A percentile compares a stretch with the other conserved stretches of the same genome.
These are phyloP conservation scores for Musca domestica DNA, from an alignment of 1,140 invertebrate species.

Conservation along the genomic window DNA sequence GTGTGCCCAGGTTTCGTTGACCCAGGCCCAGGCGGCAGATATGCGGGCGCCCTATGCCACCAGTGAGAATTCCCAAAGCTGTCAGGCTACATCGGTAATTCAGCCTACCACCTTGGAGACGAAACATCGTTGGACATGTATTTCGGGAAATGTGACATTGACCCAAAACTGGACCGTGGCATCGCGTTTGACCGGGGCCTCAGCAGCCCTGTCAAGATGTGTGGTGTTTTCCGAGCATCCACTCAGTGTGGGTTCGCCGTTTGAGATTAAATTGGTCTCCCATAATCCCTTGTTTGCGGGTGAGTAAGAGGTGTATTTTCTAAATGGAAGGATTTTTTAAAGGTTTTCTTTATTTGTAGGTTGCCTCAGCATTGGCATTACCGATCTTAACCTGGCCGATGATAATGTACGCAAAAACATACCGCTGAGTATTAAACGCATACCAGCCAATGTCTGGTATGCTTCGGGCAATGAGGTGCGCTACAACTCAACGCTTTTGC, in stretches of 20 bases:
- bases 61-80: conserved; percentile 53
- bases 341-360: conserved; percentile 30
- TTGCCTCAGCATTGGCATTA: conserved; percentile 49
- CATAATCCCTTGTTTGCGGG: conserved; percentile 51
- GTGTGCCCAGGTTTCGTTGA: conserved; percentile 79
- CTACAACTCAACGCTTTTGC: conserved; percentile 60
- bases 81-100: conserved; percentile 51
- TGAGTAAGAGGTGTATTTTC: conserved; percentile 16
- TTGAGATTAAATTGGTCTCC: conserved; percentile 48
- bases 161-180: conserved; percentile 52
- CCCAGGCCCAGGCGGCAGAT: conserved; percentile 45
- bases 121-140: conserved; percentile 51
- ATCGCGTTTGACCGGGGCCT: conserved; percentile 38
- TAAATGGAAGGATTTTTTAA: no score
- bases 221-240: conserved; percentile 51
- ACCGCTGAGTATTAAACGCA: conserved; percentile 44
- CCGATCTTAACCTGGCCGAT: conserved; percentile 49
- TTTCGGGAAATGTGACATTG: conserved; percentile 47
- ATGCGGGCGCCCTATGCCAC: conserved; percentile 52
- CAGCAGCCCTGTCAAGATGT: conserved; percentile 44
- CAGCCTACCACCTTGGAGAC: conserved; percentile 43
- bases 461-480: conserved; percentile 66
- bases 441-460: conserved; percentile 50
- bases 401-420: conserved; percentile 50
- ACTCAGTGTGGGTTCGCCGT: conserved; percentile 46